Evolutionary conservation across 1,140 invertebrate species (phyloP), one percentile per base, ranked within the genome.

Genomic region (Colletes latitarsis): DNA sequence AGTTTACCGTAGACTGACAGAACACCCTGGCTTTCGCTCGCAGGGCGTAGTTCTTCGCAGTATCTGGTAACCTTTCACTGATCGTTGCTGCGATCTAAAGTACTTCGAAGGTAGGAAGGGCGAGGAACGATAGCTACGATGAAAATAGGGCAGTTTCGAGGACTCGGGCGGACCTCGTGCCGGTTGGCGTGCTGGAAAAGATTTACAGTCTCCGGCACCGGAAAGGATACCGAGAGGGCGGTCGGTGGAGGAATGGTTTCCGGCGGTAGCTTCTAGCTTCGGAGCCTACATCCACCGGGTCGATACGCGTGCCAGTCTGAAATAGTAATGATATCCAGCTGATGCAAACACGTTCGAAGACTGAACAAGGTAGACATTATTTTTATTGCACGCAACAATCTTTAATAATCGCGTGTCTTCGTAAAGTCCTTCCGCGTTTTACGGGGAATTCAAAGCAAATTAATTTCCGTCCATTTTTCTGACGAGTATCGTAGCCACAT

Each of bases 161-260:
- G 62, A 86, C 85, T 86, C 71, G 71, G 76, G 52, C 78, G 83
- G 75, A 71, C 53, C 53, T 53, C 68, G 64, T 71, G 74, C 66
- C 69, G 79, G 88, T 89, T 91, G 88, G 90, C 89, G 90, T 90
- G 90, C 85, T 71, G 82, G 60, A 76, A 69, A 86, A 91, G 89
- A 91, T 91, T 91, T 91, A 91, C 88, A 83, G 82, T 84, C 86
- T 88, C 85, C 68, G 30, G 77, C 82, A 89, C 88, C 90, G 89
- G 90, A 90, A 91, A 90, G 85, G 89, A 84, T 89, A 90, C 85
- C 83, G 74, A 85, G 86, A 87, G 88, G 89, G 87, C 83, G 88
- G 86, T 62, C 64, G 88, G 57, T 89, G 82, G 82, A 91, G 82
- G 88, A 89, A 91, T 91, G 90, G 88, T 91, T 91, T 91, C 90